Percentiles rank a stretch among this genome's conserved stretches.
These are phyloP conservation scores for Menura novaehollandiae DNA, from an alignment of 2,113 vertebrate genomes.

Conservation along the genomic window DNA sequence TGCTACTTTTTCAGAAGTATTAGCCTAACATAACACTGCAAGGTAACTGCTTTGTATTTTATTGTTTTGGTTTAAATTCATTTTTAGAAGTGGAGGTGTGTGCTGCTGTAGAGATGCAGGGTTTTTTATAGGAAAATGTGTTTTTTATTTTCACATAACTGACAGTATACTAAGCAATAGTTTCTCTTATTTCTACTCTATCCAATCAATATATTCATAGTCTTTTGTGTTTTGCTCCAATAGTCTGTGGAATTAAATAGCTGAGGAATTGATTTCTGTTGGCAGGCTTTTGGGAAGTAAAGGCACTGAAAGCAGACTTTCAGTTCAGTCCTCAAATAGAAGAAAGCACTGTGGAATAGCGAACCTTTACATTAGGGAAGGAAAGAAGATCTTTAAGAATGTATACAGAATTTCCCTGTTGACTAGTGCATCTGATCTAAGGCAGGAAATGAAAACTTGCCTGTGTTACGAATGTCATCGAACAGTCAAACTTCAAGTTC, in stretches of 20 bases:
- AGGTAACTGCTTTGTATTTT: background rate
- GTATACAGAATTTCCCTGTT: background rate
- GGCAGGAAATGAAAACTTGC: conserved; percentile 9
- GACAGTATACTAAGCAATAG: background rate
- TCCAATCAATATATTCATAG: background rate
- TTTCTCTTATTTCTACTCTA: background rate
- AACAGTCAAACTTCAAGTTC: background rate
- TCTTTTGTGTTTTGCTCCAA: background rate
- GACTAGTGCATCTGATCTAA: background rate
- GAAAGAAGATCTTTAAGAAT: background rate
- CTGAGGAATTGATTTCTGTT: background rate
- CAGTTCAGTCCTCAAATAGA: background rate
- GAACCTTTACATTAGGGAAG: accelerated
- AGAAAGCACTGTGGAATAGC: background rate
- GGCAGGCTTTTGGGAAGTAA: background rate
- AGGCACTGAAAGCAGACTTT: background rate
- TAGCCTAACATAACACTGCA: background rate
- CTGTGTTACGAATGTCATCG: background rate
- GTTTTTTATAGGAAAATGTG: background rate
- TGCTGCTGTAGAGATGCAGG: background rate
- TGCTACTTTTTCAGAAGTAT: background rate
- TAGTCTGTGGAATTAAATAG: background rate
- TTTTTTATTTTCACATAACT: background rate
- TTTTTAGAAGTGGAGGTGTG: background rate
- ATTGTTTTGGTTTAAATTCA: background rate